Base-by-base conservation (phyloP, 2,113 vertebrate genomes). In the Lagopus leucura region DNA sequence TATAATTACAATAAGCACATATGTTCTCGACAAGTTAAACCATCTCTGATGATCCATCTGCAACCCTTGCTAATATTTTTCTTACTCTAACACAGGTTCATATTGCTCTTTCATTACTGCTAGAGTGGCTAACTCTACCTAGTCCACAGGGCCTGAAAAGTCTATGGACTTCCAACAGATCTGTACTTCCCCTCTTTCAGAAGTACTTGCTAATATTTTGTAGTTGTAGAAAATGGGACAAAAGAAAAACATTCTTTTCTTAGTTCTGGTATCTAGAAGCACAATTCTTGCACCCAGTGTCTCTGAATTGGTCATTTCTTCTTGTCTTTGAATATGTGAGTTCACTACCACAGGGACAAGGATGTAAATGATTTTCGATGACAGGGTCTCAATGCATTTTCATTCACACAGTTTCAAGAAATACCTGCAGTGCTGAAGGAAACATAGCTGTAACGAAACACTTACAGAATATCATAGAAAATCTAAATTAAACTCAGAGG, bases 391-490 rank as follows among this genome's bases (percentile, higher is more conserved):
- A 84, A 54, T 38, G 52, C 80, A 89, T 91, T 77, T 93, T 89
- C 72, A 74, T 71, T 80, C 20, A 82, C 45, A 71, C 30, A 73
- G 32, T 71, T 86, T 88, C 43, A 74, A 82, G 78, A 75, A 86
- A 79, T 66, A 64, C 40, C 55, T 89, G 61, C 22, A 65, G 25
- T 42, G 17, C 48, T 91, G 88, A 95, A 75, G 79, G 61, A 82
- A 90, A 40, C 45, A 24, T n/a, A 42, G 71, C 40, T 60, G n/a
- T 90, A 94, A 92, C 69, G 91, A 95, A 95, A 48, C 28, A 86
- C 71, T 82, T 79, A 70, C 45, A 78, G 54, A 92, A 82, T 48
- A 60, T 75, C 82, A 87, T 55, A 93, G 82, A 92, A 82, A 85
- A 79, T 18, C 10, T 57, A 60, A 89, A 89, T 93, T 75, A 85